A percentile compares a stretch with the other conserved stretches of the same genome.
phyloP scores from a whole-genome alignment of 2,797 vertebrate genomes.

The Platalea minor region DNA sequence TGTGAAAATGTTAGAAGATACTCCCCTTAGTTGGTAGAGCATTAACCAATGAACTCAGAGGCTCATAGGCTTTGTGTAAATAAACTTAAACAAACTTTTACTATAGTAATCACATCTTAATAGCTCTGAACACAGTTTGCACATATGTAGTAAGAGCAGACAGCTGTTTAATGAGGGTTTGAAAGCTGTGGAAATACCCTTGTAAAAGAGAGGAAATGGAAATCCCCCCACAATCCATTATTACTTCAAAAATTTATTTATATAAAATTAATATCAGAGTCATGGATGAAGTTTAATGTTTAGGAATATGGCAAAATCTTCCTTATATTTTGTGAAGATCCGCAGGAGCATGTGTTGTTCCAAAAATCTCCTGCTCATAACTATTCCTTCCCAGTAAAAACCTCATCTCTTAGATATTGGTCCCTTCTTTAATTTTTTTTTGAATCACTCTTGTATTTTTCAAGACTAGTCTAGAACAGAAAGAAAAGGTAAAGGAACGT shows the following conservation, averaged over 20 bases:
- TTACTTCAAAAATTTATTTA: not conserved
- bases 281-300: not conserved
- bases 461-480: not conserved
- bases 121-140: not conserved
- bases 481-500: not conserved
- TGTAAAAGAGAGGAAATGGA: not conserved
- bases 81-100: not conserved
- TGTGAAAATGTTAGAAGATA: not conserved
- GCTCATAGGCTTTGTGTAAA: not conserved
- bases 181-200: constrained; percentile 5
- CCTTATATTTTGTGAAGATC: not conserved
- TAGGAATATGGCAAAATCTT: not conserved
- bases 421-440: not conserved
- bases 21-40: not conserved
- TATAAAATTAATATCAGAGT: not conserved
- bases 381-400: not conserved
- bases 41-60: not conserved
- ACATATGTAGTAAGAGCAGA: not conserved
- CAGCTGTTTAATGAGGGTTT: not conserved
- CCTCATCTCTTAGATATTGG: not conserved
- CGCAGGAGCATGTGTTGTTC: not conserved
- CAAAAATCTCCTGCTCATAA: not conserved
- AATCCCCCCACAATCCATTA: not conserved
- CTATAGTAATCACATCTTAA: not conserved
- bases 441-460: not conserved